These are phyloP conservation scores for Mergus octosetaceus DNA, from an alignment of 2,797 vertebrate genomes.

Conservation along the genomic window DNA sequence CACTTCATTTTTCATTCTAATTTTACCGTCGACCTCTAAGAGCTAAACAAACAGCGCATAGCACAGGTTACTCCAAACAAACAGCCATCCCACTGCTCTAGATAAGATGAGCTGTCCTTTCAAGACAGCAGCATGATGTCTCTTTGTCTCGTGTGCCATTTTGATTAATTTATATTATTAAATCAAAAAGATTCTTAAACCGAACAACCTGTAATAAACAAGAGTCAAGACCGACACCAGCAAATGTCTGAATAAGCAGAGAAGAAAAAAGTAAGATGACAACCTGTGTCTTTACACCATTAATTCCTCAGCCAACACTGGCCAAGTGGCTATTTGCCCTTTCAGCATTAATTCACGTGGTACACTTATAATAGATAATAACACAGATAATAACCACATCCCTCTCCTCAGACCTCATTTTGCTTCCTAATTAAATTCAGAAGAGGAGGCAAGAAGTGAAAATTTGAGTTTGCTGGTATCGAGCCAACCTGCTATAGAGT, in stretches of 20 bases:
- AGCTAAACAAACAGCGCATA: background rate
- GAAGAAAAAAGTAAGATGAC: background rate
- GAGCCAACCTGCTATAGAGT: background rate
- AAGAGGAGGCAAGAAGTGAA: background rate
- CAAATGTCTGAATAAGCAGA: background rate
- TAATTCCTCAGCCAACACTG: background rate
- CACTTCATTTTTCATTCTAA: background rate
- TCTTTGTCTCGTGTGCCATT: background rate
- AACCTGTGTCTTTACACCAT: background rate
- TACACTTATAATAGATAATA: background rate
- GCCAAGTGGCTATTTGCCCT: background rate
- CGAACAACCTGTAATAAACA: background rate
- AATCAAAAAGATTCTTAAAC: background rate
- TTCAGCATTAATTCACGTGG: background rate
- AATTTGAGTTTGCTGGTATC: background rate
- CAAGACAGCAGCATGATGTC: fast-evolving
- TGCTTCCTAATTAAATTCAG: background rate
- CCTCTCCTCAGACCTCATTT: background rate
- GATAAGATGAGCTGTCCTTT: background rate
- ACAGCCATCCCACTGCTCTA: fast-evolving
- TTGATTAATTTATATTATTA: background rate
- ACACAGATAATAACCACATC: background rate
- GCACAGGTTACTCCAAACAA: background rate
- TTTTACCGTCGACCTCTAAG: background rate
- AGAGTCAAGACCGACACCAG: background rate